Base-by-base conservation (phyloP, 1,140 invertebrate genomes). In the Eupeodes corollae region DNA sequence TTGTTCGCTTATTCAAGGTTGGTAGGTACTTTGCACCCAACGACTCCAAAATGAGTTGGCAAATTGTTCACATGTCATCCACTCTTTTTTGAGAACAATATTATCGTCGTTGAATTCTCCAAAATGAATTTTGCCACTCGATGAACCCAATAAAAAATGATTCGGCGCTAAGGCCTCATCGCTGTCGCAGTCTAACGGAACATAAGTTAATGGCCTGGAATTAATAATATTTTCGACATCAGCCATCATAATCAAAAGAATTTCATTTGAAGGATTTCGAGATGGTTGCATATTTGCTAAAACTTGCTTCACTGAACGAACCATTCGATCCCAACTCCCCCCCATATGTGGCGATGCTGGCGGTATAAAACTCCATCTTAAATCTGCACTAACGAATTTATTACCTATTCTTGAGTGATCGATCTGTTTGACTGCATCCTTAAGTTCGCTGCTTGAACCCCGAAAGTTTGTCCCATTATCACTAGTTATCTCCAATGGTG, bases 381-480 rank as follows among this genome's bases (percentile, higher is more conserved):
- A n/a, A n/a, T n/a, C 33, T n/a, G 33, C 9, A 34, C n/a, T 9
- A 34, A n/a, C n/a, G 9, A 10, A 9, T n/a, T n/a, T n/a, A 34
- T 10, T 9, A 9, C n/a, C 33, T n/a, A 10, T 34, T n/a, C 9
- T 9, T n/a, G 33, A n/a, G n/a, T 34, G 9, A n/a, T 10, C 9
- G 9, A 10, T 34, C 33, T n/a, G n/a, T 34, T 34, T 34, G n/a
- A 34, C n/a, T 34, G 9, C 9, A 34, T 34, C 33, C 9, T 34
- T 34, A 9, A 34, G n/a, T 10, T 10, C n/a, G 9, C n/a, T 34
- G 9, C n/a, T n/a, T 34, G 33, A 9, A 6, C 63, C 66, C 8
- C 55, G 44, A 50, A 72, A 71, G 47, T 70, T 68, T 2, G 60
- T 67, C 15, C 64, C 61, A 47, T 56, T 58, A 44, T 70, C 71